Percentiles rank a stretch among this genome's conserved stretches.
Evolutionary conservation across 2,888 invertebrate species (phyloP).

Genomic region (Scaeva pyrastri): DNA sequence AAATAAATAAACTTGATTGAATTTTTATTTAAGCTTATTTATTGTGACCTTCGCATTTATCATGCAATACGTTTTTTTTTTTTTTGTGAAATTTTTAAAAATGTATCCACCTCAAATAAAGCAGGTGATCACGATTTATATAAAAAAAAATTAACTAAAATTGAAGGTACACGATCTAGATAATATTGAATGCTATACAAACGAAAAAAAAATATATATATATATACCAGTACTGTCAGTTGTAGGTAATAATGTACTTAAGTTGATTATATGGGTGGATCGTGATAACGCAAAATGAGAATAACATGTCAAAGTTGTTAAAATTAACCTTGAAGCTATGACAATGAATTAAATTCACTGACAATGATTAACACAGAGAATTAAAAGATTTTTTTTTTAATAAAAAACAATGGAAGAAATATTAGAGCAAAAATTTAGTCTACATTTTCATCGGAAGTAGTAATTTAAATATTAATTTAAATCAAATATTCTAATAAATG

Average conservation of each 20-base stretch:
- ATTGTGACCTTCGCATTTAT: slow-evolving; percentile 29
- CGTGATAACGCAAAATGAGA: slow-evolving; percentile 23
- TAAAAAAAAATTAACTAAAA: neutral
- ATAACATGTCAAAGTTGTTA: slow-evolving; percentile 25
- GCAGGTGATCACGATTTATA: slow-evolving; percentile 22
- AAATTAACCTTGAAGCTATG: slow-evolving; percentile 16
- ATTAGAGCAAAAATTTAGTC: too few species aligned
- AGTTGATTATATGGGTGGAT: slow-evolving; percentile 12
- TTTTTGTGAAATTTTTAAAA: neutral
- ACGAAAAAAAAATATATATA: neutral
- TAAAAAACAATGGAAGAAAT: too few species aligned
- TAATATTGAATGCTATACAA: neutral
- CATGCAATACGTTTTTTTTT: slow-evolving; percentile 16
- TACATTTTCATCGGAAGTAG: too few species aligned
- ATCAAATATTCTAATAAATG: too few species aligned
- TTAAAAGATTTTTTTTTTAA: too few species aligned
- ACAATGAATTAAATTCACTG: slow-evolving; percentile 1
- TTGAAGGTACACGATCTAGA: slow-evolving; percentile 31
- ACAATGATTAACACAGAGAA: neutral
- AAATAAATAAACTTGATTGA: neutral
- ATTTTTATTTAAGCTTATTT: slow-evolving; percentile 2
- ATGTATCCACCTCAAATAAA: neutral
- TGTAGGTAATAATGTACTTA: neutral
- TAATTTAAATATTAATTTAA: too few species aligned
- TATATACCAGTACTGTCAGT: too few species aligned